Conservation (phyloP, 1,140 invertebrate species). For the Bombyx mori region DNA sequence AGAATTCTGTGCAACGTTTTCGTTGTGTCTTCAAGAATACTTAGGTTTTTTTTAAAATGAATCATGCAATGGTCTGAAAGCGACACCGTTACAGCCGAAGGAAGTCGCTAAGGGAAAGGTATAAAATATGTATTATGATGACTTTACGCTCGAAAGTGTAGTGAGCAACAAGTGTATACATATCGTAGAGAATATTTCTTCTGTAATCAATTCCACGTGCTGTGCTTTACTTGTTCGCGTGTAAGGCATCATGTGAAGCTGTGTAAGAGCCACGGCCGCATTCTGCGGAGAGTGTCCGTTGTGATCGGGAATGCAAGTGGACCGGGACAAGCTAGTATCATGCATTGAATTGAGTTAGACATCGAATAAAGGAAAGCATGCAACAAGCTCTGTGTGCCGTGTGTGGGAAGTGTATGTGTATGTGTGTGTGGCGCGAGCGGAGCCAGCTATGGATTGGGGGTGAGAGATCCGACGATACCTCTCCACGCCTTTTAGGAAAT, state of each 20-base stretch:
- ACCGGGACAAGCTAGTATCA: conserved; percentile 50
- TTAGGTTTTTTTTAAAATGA: conserved; percentile 23
- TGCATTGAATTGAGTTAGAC: conserved; percentile 58
- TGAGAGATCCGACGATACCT: conserved; percentile 32
- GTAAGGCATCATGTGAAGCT: conserved; percentile 58
- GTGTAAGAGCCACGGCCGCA: conserved; percentile 44
- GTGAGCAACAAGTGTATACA: conserved; percentile 41
- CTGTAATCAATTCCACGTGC: conserved; percentile 35
- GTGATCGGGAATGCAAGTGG: conserved; percentile 68
- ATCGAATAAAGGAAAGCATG: conserved; percentile 45
- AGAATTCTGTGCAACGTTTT: conserved; percentile 26
- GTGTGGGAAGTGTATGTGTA: conserved; percentile 27
- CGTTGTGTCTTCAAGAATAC: conserved; percentile 32
- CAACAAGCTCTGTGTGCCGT: conserved; percentile 46
- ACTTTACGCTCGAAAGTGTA: conserved; percentile 55
- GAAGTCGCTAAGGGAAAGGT: conserved; percentile 67
- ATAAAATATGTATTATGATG: conserved; percentile 68
- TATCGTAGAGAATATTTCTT: conserved; percentile 11
- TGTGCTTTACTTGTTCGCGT: conserved; percentile 59
- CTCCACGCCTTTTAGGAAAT: conserved; percentile 21
- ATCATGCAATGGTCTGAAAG: conserved; percentile 59
- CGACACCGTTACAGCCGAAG: conserved; percentile 60
- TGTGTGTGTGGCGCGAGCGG: conserved; percentile 65
- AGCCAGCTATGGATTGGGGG: conserved; percentile 54
- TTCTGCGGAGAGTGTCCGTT: conserved; percentile 37